Conservation (phyloP, 2,113 vertebrate species). For the Bos javanicus region DNA sequence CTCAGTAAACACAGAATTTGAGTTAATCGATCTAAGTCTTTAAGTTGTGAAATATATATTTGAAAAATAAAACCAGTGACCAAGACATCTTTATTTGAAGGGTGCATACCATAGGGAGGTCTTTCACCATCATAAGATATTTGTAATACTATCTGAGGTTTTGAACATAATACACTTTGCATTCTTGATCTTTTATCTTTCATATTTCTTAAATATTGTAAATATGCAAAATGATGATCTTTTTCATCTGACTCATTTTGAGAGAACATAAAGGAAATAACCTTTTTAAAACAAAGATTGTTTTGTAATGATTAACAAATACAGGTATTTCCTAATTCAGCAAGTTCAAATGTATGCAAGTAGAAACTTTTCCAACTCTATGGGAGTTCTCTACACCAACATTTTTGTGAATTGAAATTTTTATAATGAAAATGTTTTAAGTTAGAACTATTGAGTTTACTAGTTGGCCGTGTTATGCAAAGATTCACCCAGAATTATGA, state of each 20-base stretch:
- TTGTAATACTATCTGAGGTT: background rate
- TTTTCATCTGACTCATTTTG: slow-evolving; percentile 4
- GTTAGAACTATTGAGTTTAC: background rate
- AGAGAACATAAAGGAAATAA: background rate
- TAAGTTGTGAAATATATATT: background rate
- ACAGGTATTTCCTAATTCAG: background rate
- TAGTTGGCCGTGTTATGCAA: background rate
- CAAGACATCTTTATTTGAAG: background rate
- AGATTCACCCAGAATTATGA: background rate
- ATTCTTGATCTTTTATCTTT: slow-evolving; percentile 15
- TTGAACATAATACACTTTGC: background rate
- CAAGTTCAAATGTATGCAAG: background rate
- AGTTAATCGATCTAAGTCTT: background rate
- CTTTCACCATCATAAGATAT: background rate
- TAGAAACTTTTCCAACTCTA: background rate
- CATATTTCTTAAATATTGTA: background rate
- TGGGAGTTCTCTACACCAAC: background rate
- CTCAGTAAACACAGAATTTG: background rate
- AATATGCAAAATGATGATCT: background rate
- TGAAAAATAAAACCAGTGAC: background rate
- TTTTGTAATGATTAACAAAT: background rate
- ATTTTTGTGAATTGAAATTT: background rate
- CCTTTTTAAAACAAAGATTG: background rate
- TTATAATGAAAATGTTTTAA: background rate
- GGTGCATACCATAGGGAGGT: background rate